phyloP scores from a whole-genome alignment of 2,888 invertebrate species.

The Megastigmus dorsalis region DNA sequence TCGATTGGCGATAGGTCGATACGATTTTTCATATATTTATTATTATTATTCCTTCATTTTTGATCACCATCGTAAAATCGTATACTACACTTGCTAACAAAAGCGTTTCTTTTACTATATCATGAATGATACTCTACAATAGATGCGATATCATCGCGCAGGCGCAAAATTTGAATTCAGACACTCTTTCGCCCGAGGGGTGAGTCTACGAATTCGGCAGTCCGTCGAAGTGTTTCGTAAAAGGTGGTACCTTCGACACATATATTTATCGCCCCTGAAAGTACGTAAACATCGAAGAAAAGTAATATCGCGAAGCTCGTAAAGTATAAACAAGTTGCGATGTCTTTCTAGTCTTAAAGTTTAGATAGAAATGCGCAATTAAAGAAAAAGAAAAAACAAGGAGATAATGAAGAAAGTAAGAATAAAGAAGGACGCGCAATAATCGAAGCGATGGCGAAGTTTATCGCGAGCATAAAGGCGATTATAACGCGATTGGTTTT shows the following conservation, averaged over 20 bases:
- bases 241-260: background rate
- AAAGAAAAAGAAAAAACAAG: background rate
- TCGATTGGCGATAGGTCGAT: too few relatives aligned
- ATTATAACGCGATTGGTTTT: slow-evolving; percentile 88
- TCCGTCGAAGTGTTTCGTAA: slow-evolving; percentile 13
- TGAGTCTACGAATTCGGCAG: slow-evolving; percentile 30
- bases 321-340: too few relatives aligned
- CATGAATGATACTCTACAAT: too few relatives aligned
- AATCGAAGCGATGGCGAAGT: slow-evolving; percentile 80
- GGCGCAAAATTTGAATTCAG: slow-evolving; percentile 39
- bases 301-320: too few relatives aligned
- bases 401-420: background rate
- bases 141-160: slow-evolving; percentile 8
- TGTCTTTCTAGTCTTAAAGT: too few relatives aligned
- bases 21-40: too few relatives aligned
- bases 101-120: too few relatives aligned
- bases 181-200: slow-evolving; percentile 9
- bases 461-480: slow-evolving; percentile 87
- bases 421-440: background rate
- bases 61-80: too few relatives aligned
- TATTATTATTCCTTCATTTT: too few relatives aligned
- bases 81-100: too few relatives aligned
- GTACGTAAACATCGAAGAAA: too few relatives aligned
- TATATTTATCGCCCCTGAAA: background rate
- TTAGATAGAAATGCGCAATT: too few relatives aligned